Percentiles rank a stretch among this genome's conserved stretches.
Evolutionary conservation across 2,888 invertebrate species (phyloP).

Genomic region (Melikaiella ostensackeni): DNA sequence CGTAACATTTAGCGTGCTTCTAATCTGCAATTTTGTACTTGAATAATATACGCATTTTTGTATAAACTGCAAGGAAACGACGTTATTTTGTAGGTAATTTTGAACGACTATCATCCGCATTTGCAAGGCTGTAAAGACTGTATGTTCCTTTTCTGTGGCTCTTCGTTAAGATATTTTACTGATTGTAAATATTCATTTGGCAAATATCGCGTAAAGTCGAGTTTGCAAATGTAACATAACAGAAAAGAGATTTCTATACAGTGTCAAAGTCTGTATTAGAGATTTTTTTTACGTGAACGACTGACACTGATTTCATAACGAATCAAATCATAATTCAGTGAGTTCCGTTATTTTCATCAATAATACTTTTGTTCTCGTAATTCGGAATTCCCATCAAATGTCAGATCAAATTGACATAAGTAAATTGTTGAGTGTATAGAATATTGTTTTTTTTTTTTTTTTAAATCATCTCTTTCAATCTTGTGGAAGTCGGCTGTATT

Average conservation of each 20-base stretch:
- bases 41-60: neutral
- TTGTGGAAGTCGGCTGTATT: constrained; percentile 33
- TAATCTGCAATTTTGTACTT: neutral
- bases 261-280: neutral
- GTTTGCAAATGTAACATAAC: constrained; percentile 5
- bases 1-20: neutral
- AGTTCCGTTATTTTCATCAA: neutral
- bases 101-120: neutral
- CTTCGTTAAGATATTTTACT: neutral
- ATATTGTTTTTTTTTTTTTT: constrained; percentile 36
- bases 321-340: neutral
- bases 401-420: constrained; percentile 22
- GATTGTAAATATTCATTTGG: constrained; percentile 7
- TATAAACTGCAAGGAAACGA: neutral
- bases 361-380: constrained; percentile 34
- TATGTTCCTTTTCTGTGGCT: neutral
- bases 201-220: neutral
- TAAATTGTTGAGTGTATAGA: constrained; percentile 16
- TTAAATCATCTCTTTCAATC: constrained; percentile 39
- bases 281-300: constrained; percentile 2
- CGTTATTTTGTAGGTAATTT: constrained; percentile 13
- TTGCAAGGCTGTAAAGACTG: neutral
- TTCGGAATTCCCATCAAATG: neutral
- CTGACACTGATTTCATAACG: constrained; percentile 21
- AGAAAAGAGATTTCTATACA: neutral